Evolutionary conservation across 2,888 invertebrate genomes (phyloP).

Genomic region (Mycogona germanica): DNA sequence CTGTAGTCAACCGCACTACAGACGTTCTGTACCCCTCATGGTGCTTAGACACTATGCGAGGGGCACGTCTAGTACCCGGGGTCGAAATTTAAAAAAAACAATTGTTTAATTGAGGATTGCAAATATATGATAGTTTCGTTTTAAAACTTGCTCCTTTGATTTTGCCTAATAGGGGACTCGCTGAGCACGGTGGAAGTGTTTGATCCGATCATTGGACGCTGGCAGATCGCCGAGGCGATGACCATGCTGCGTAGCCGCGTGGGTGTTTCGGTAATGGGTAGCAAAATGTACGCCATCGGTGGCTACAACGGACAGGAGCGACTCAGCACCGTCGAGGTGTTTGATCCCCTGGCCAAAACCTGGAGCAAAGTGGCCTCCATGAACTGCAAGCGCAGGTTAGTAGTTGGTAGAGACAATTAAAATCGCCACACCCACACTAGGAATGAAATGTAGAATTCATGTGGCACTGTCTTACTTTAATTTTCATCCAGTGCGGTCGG

Average conservation of each 20-base stretch:
- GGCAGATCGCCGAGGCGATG: conserved; percentile 71
- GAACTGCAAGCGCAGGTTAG: conserved; percentile 63
- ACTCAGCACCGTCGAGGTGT: conserved; percentile 70
- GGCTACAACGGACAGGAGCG: conserved; percentile 76
- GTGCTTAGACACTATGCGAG: too few relatives aligned
- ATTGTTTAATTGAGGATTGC: background rate
- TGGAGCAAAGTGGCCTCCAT: conserved; percentile 69
- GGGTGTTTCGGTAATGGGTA: conserved; percentile 69
- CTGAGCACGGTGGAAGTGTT: conserved; percentile 72
- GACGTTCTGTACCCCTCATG: too few relatives aligned
- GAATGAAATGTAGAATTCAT: conserved; percentile 4
- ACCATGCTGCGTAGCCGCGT: conserved; percentile 68
- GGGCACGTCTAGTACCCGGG: too few relatives aligned
- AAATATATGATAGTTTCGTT: background rate
- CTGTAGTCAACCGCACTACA: too few relatives aligned
- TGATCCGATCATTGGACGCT: conserved; percentile 54
- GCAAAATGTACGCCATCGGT: conserved; percentile 60
- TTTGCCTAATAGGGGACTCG: conserved; percentile 47
- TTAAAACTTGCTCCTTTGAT: too few relatives aligned
- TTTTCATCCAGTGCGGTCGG: conserved; percentile 52
- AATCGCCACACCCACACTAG: background rate
- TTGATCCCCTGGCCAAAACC: conserved; percentile 53
- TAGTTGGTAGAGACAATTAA: background rate
- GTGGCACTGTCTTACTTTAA: background rate
- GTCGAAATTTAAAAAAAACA: background rate